phyloP scores from a whole-genome alignment of 2,888 invertebrate species.

The Callosobruchus maculatus region DNA sequence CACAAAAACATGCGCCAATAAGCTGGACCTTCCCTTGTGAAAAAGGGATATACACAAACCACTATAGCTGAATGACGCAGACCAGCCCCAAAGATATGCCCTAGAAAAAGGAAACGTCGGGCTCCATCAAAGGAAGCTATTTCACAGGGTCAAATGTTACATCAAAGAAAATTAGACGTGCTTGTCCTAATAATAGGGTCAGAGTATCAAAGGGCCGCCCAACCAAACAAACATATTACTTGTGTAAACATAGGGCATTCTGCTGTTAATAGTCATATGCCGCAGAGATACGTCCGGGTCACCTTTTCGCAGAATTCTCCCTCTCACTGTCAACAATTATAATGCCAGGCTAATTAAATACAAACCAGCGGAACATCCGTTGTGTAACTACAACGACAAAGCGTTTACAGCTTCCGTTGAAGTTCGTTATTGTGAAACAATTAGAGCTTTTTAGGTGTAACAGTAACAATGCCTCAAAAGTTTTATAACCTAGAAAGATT shows the following conservation, averaged over 20 bases:
- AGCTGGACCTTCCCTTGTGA: neutral
- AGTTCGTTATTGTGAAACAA: neutral
- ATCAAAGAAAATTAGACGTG: neutral
- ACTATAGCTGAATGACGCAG: neutral
- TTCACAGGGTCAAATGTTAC: neutral
- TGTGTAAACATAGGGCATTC: neutral
- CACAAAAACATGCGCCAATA: neutral
- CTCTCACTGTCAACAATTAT: neutral
- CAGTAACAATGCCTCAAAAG: no score
- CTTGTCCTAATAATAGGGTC: neutral
- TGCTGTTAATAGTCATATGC: neutral
- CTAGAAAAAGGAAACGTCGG: neutral
- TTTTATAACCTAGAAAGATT: no score
- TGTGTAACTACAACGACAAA: neutral
- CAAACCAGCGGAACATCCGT: neutral
- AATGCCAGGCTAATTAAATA: neutral
- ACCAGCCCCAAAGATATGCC: neutral
- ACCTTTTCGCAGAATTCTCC: neutral
- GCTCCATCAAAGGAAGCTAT: neutral
- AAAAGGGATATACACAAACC: neutral
- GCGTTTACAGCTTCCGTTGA: neutral
- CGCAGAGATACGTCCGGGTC: neutral
- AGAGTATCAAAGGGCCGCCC: neutral
- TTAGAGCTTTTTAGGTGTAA: neutral
- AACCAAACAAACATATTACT: neutral